A percentile compares a stretch with the other conserved stretches of the same genome.
These are phyloP conservation scores for Caenorhabditis afra DNA, from an alignment of 2,888 invertebrate species.

Conservation along the genomic window DNA sequence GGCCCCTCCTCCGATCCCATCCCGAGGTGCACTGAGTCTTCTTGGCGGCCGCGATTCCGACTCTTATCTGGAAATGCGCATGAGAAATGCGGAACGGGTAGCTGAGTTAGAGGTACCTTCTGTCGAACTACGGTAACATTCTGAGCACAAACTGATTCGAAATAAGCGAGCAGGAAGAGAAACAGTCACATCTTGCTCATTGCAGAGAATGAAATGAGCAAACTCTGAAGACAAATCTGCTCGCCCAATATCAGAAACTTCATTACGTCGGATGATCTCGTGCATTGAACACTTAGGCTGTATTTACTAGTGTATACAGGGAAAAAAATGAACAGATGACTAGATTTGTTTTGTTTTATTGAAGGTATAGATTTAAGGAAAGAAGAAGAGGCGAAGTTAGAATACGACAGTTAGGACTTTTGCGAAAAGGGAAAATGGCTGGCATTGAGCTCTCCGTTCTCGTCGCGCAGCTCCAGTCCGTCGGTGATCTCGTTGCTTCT, in stretches of 20 bases:
- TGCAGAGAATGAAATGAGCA: neutral
- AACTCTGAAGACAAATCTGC: neutral
- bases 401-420: too few relatives aligned
- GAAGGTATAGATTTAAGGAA: constrained; percentile 84
- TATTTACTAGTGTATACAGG: too few relatives aligned
- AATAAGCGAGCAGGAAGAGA: constrained; percentile 8
- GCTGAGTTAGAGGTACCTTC: neutral
- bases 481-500: too few relatives aligned
- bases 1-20: too few relatives aligned
- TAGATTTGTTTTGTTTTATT: too few relatives aligned
- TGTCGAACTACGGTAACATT: neutral
- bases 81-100: too few relatives aligned
- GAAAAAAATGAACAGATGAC: too few relatives aligned
- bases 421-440: constrained; percentile 87
- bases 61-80: constrained; percentile 19
- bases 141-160: constrained; percentile 1
- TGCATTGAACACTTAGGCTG: too few relatives aligned
- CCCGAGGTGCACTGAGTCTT: neutral
- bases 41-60: constrained; percentile 44
- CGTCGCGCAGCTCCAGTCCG: too few relatives aligned
- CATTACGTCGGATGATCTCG: neutral
- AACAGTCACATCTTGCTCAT: constrained; percentile 2
- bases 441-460: constrained; percentile 80
- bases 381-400: too few relatives aligned
- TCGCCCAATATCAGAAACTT: neutral